Conservation (phyloP, 2,797 vertebrate genomes). For the Yasuhikotakia modesta region DNA sequence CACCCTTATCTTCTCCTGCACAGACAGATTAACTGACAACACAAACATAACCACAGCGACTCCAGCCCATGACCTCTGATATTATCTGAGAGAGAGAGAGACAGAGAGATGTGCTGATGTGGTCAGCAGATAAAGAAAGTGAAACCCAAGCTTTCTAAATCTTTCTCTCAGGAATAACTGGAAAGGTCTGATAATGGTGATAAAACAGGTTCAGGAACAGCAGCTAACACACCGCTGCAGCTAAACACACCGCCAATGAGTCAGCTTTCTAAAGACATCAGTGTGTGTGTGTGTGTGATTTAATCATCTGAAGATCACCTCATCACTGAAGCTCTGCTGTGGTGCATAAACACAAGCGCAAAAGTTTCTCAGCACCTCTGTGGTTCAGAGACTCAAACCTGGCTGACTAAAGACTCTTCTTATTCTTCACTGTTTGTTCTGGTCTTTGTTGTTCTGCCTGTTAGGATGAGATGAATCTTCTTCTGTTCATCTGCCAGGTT, state of each 20-base stretch:
- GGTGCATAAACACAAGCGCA: not conserved
- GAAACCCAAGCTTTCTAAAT: constrained; percentile 27
- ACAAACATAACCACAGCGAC: constrained; percentile 23
- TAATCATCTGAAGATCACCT: constrained; percentile 3
- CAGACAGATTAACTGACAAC: constrained; percentile 31
- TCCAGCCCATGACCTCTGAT: constrained; percentile 16
- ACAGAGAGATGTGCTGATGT: constrained; percentile 40
- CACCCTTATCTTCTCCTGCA: constrained; percentile 16
- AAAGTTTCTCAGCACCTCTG: constrained; percentile 1
- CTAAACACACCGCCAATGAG: not conserved
- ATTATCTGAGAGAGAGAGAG: constrained; percentile 13
- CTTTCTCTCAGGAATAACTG: constrained; percentile 33
- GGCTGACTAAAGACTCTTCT: not conserved
- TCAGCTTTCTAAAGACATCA: not conserved
- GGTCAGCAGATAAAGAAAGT: constrained; percentile 33
- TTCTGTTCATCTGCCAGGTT: too few relatives aligned
- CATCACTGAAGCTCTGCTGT: not conserved
- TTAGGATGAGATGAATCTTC: too few relatives aligned
- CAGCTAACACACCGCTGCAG: constrained; percentile 1
- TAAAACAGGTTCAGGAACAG: not conserved
- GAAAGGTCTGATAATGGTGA: constrained; percentile 47
- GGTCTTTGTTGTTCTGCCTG: not conserved
- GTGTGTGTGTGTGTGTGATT: not conserved
- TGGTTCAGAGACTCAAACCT: not conserved
- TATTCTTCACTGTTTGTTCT: not conserved